Evolutionary conservation across 2,113 vertebrate genomes (phyloP), one percentile per base, ranked within the genome.

Genomic region (Xenus cinereus): DNA sequence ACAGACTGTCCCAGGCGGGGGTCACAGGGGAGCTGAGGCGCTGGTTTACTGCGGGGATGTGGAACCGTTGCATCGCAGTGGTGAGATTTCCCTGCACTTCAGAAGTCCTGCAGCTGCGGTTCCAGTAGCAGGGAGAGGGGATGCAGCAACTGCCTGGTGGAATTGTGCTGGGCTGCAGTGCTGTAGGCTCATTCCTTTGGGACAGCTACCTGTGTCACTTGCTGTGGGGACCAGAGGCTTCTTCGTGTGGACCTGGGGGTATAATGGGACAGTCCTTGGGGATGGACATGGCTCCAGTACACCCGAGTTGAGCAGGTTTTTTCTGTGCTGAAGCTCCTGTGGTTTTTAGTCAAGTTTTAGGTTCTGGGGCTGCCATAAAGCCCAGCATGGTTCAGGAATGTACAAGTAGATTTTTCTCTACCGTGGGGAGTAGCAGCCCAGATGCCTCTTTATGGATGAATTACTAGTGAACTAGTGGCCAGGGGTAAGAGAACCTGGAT

Each of bases 331-430:
- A 82, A 89, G 48, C 90, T 87, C 80, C 77, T 60, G 56, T 73
- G 78, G 20, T 41, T 83, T 88, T 67, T 64, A 84, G 90, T 56
- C 43, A 12, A 33, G 21, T 72, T 62, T 50, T 89, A 88, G 92
- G 54, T 86, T 79, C 32, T 50, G 78, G 63, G 63, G 93, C 69
- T 93, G 93, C 87, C 28, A 0, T 50, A 57, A 69, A 71, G 87
- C 94, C 90, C 89, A 81, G 83, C 93, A 48, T 81, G 93, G 71
- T 87, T 88, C 79, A 77, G 93, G 86, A 93, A 89, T 74, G 83
- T 77, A 77, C 82, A 81, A 68, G 54, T 80, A 92, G 87, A 32
- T 81, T 74, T 56, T 81, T 67, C 35, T 87, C 63, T 56, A 8
- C 75, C 16, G 16, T 43, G 83, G 45, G 54, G 68, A 92, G 56